Evolutionary conservation across 2,797 vertebrate genomes (phyloP), one percentile per base, ranked within the genome.

Genomic region (Gobionotothen gibberifrons): DNA sequence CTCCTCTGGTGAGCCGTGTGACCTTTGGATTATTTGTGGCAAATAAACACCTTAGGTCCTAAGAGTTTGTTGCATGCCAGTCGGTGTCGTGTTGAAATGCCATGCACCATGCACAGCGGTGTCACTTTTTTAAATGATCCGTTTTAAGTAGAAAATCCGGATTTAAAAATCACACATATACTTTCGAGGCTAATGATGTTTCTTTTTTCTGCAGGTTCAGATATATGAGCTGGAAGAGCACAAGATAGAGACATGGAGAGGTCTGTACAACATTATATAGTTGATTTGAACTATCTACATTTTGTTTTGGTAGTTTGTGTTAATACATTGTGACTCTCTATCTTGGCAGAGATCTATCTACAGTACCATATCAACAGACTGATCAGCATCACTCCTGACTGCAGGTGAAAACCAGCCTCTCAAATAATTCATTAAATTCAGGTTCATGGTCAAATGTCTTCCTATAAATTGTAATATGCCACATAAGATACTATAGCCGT

Each of bases 241-340:
- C 86, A 98, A 97, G 91, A 99, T 99, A 22, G 97, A 99, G 90
- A 99, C 97, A 2, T 99, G 98, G 97, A 95, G 98, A 95, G 98
- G 98, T 98, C 82, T 92, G 89, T 0, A n/a, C 32, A 36, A 36
- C 32, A 36, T 36, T 9, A 36, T 36, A 9, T 0, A 36, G 32
- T 36, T 9, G 32, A 36, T 36, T 36, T 26, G 1, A 15, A 3
- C 12, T 8, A 9, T 55, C 17, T 32, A 2, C 19, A 9, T 62
- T n/a, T 22, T 11, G 5, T 58, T 59, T 15, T 49, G 4, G 12
- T 17, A 2, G 14, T 58, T 62, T 65, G 0, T 59, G 26, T 71
- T 44, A 32, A 16, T 49, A 16, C 42, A 6, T n/a, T 21, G 1
- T 69, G 2, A 63, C 6, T 68, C 5, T 54, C 4, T 68, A 12